Evolutionary conservation across 2,888 invertebrate genomes (phyloP).

Genomic region (Lithosia quadra): DNA sequence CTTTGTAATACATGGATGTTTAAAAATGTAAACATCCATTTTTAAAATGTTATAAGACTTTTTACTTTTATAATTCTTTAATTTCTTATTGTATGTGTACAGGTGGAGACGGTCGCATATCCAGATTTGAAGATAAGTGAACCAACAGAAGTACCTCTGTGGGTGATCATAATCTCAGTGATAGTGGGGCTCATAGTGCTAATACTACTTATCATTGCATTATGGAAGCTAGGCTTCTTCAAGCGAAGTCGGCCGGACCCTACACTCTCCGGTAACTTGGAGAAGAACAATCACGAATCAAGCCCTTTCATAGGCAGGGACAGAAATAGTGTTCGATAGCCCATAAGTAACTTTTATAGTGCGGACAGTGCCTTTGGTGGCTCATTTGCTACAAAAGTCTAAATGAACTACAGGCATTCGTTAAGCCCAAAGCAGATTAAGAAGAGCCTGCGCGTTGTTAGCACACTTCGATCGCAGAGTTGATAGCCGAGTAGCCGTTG

Average conservation of each 20-base stretch:
- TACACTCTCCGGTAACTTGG: slow-evolving; percentile 92
- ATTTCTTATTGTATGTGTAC: slow-evolving; percentile 42
- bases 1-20: no score
- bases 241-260: slow-evolving; percentile 94
- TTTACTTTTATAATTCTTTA: neutral
- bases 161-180: slow-evolving; percentile 95
- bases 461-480: neutral
- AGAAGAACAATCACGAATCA: slow-evolving; percentile 90
- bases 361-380: slow-evolving; percentile 46
- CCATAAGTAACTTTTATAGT: slow-evolving; percentile 53
- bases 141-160: slow-evolving; percentile 92
- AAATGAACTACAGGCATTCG: slow-evolving; percentile 38
- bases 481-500: neutral
- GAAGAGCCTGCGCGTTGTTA: neutral
- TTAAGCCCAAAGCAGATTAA: slow-evolving; percentile 9
- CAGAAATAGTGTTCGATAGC: slow-evolving; percentile 82
- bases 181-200: slow-evolving; percentile 94
- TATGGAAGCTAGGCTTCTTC: slow-evolving; percentile 97
- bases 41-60: slow-evolving; percentile 10
- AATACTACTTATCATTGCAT: slow-evolving; percentile 91
- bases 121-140: slow-evolving; percentile 93
- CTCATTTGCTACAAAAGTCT: slow-evolving; percentile 44
- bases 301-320: slow-evolving; percentile 88
- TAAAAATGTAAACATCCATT: no score
- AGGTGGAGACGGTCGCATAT: slow-evolving; percentile 95